A percentile compares a stretch with the other conserved stretches of the same genome.
Conservation (phyloP, 64 coral and sea anemone species). For the Porites australiensis region DNA sequence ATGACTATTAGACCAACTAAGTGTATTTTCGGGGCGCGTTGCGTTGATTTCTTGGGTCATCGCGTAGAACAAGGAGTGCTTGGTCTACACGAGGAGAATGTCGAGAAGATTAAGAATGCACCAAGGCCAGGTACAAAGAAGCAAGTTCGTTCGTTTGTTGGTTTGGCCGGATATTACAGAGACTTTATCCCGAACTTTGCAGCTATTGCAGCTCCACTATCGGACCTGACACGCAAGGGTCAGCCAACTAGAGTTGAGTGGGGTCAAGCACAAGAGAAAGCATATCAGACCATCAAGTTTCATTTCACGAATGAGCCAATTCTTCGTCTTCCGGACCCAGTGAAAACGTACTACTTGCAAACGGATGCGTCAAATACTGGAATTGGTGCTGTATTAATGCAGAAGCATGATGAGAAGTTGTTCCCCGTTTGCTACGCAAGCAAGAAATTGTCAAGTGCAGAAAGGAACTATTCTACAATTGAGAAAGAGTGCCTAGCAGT, state of each 20-base stretch:
- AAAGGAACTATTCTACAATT: too few relatives aligned
- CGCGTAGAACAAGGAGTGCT: slow-evolving; percentile 21
- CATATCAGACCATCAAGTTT: neutral
- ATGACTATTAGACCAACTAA: slow-evolving; percentile 36
- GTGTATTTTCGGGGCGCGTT: slow-evolving; percentile 2
- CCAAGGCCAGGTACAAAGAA: slow-evolving; percentile 47
- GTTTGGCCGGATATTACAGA: neutral
- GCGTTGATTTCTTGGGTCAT: slow-evolving; percentile 45
- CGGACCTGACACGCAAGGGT: slow-evolving; percentile 47
- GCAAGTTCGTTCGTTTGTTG: slow-evolving; percentile 43
- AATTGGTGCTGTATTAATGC: slow-evolving; percentile 53
- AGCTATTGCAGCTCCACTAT: slow-evolving; percentile 15
- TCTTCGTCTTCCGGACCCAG: slow-evolving; percentile 37
- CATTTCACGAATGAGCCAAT: neutral
- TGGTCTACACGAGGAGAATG: slow-evolving; percentile 38
- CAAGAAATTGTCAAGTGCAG: too few relatives aligned
- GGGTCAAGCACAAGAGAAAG: neutral
- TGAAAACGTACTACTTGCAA: slow-evolving; percentile 1
- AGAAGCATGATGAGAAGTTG: neutral
- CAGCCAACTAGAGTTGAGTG: slow-evolving; percentile 33
- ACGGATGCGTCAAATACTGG: slow-evolving; percentile 13
- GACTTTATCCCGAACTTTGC: slow-evolving; percentile 68
- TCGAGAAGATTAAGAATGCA: slow-evolving; percentile 6
- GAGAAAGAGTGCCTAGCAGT: too few relatives aligned
- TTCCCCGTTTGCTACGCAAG: too few relatives aligned